A percentile compares a stretch with the other conserved stretches of the same genome.
Conservation (phyloP, 2,797 vertebrate species). For the Discoglossus pictus region DNA sequence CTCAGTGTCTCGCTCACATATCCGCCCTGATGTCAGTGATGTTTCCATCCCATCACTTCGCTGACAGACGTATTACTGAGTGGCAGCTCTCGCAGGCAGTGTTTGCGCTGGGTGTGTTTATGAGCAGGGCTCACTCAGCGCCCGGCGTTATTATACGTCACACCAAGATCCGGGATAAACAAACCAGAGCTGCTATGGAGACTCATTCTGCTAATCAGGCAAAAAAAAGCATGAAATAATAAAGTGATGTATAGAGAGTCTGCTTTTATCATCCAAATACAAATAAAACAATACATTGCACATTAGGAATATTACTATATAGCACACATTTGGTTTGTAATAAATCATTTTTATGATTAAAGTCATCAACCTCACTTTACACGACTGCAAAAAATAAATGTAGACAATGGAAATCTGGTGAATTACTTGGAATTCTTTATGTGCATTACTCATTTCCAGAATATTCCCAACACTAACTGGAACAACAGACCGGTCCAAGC, state of each 20-base stretch:
- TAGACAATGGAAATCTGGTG: no score
- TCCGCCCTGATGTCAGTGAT: not conserved
- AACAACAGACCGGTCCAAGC: no score
- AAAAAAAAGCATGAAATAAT: not conserved
- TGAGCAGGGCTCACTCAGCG: not conserved
- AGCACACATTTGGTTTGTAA: no score
- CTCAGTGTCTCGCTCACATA: not conserved
- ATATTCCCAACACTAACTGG: no score
- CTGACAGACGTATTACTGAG: not conserved
- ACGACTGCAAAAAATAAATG: constrained; percentile 13
- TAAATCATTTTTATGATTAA: no score
- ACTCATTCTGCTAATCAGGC: not conserved
- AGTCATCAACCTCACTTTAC: not conserved
- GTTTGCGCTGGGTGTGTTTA: constrained; percentile 3
- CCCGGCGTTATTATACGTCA: not conserved
- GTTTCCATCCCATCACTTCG: not conserved
- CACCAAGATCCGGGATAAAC: not conserved
- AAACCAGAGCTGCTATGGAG: not conserved
- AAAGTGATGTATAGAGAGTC: not conserved
- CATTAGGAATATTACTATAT: no score
- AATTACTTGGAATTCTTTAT: no score
- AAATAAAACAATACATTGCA: no score
- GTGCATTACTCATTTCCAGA: no score
- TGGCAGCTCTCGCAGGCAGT: not conserved
- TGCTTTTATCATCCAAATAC: no score